Percentiles rank a stretch among this genome's conserved stretches.
Conservation (phyloP, 2,888 invertebrate genomes). For the Volucella bombylans region DNA sequence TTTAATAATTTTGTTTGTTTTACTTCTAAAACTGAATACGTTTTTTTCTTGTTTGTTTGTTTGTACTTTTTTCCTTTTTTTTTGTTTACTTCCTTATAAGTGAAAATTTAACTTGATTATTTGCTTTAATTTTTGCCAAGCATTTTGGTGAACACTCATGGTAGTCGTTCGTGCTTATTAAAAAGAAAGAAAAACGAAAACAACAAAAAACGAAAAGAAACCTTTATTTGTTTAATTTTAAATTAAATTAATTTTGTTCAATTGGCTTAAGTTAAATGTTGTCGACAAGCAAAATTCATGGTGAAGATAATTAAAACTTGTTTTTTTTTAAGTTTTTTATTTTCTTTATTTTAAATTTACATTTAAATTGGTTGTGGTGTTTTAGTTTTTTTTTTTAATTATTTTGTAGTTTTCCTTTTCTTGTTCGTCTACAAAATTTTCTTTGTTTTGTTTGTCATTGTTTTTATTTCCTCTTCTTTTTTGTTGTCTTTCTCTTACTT, state of each 20-base stretch:
- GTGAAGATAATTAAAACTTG: slow-evolving; percentile 58
- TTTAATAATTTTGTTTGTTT: slow-evolving; percentile 48
- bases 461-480: slow-evolving; percentile 21
- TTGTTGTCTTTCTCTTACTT: slow-evolving; percentile 40
- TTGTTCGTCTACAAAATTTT: slow-evolving; percentile 15
- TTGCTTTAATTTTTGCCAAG: neutral
- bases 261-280: slow-evolving; percentile 67
- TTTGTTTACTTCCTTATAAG: slow-evolving; percentile 29
- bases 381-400: slow-evolving; percentile 9
- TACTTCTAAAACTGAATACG: slow-evolving; percentile 39
- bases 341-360: slow-evolving; percentile 40
- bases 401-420: neutral
- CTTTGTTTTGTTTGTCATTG: slow-evolving; percentile 26
- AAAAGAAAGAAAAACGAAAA: slow-evolving; percentile 13
- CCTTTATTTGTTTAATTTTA: slow-evolving; percentile 28
- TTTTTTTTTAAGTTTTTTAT: slow-evolving; percentile 23
- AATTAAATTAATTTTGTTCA: slow-evolving; percentile 38
- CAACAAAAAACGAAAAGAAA: neutral
- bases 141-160: slow-evolving; percentile 36
- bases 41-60: slow-evolving; percentile 40
- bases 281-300: slow-evolving; percentile 62
- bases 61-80: slow-evolving; percentile 31
- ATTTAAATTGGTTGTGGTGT: slow-evolving; percentile 66
- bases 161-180: slow-evolving; percentile 33
- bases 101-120: slow-evolving; percentile 35